Percentiles rank a stretch among this genome's conserved stretches.
Conservation (phyloP, 2,888 invertebrate species). For the Agapostemon virescens region DNA sequence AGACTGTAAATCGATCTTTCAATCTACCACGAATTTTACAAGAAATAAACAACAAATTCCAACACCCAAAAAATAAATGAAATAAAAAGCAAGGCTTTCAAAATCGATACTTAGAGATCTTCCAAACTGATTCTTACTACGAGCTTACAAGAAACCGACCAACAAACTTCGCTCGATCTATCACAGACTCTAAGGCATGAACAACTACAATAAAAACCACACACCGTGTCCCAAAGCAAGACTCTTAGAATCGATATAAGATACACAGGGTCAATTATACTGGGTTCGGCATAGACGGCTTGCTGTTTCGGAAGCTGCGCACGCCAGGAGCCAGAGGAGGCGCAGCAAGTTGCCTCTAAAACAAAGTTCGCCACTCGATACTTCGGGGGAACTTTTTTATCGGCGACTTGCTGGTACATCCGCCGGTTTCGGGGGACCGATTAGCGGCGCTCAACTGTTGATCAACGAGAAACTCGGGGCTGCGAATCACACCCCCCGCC, state of each 20-base stretch:
- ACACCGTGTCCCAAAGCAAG: background rate
- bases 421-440: conserved; percentile 7
- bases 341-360: conserved; percentile 21
- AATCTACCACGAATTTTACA: too few relatives aligned
- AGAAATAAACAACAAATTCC: too few relatives aligned
- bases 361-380: conserved; percentile 9
- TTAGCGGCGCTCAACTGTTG: conserved; percentile 14
- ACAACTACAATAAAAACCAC: background rate
- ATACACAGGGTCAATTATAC: background rate
- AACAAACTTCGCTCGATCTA: background rate
- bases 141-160: background rate
- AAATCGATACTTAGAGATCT: too few relatives aligned
- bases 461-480: conserved; percentile 13
- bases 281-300: conserved; percentile 18
- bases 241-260: background rate
- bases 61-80: too few relatives aligned
- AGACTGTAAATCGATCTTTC: too few relatives aligned
- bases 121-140: background rate
- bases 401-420: conserved; percentile 17
- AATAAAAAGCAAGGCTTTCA: too few relatives aligned
- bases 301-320: conserved; percentile 14
- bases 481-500: background rate
- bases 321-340: background rate
- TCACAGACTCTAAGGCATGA: background rate
- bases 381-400: conserved; percentile 7